Percentiles rank a stretch among this genome's conserved stretches.
Conservation (phyloP, 2,797 vertebrate species). For the Characodon lateralis region DNA sequence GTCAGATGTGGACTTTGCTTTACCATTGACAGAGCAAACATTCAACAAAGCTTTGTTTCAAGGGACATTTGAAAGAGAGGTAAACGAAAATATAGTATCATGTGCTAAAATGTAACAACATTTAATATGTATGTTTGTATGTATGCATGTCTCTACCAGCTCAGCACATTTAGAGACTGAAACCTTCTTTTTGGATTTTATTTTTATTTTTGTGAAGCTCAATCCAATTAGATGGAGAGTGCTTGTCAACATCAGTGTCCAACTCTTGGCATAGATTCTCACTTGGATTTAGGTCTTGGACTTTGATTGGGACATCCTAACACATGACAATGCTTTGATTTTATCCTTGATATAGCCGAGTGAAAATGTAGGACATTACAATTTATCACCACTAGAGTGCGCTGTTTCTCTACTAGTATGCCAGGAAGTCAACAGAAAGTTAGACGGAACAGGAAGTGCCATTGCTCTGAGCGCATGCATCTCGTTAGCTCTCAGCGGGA, state of each 20-base stretch:
- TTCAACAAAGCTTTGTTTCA: slow-evolving; percentile 1
- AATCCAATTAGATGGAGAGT: too few relatives aligned
- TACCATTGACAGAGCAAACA: background rate
- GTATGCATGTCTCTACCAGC: background rate
- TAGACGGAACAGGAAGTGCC: too few relatives aligned
- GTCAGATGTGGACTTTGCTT: background rate
- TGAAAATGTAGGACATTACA: too few relatives aligned
- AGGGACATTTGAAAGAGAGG: background rate
- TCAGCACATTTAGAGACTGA: background rate
- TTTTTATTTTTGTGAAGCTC: too few relatives aligned
- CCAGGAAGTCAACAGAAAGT: too few relatives aligned
- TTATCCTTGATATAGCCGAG: background rate
- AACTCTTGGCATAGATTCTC: background rate
- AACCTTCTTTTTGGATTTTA: too few relatives aligned
- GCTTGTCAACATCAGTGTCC: background rate
- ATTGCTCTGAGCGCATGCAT: too few relatives aligned
- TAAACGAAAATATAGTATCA: background rate
- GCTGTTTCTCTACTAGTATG: too few relatives aligned
- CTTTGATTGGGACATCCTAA: background rate
- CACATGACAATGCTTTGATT: too few relatives aligned
- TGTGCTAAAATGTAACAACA: background rate
- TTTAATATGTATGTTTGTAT: too few relatives aligned
- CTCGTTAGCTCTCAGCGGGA: too few relatives aligned
- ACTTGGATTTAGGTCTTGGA: background rate
- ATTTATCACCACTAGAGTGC: too few relatives aligned